Evolutionary conservation across 1,140 invertebrate species (phyloP), one percentile per base, ranked within the genome.

Genomic region (Anastatus disparis): DNA sequence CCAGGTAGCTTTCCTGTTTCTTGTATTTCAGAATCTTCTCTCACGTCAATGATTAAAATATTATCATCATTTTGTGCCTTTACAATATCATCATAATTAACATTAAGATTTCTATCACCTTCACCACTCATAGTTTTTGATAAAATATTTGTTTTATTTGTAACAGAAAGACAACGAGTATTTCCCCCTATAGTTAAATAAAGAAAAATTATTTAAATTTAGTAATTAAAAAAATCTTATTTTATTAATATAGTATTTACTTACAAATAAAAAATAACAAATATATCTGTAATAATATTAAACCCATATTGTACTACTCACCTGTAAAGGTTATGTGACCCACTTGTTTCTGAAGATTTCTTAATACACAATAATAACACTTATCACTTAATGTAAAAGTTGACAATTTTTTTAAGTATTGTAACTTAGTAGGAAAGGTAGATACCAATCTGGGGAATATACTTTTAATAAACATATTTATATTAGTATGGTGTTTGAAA

Each of bases 1-100:
- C 88, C 86, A 40, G 91, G 91, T 59, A 92, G 88, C 79, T 87
- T 86, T 4, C 91, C 91, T 56, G 89, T 91, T 73, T 89, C 87
- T 63, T 87, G 77, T 1, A 93, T 83, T 82, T 93, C 91, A 44
- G 87, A 79, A 2, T 89, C 88, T 75, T 92, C 90, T 24, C 91
- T 86, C 0, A 93, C 91, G 84, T 92, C 91, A 71, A 92, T 89
- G 8, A 92, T 87, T 9, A 86, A 72, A 69, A 80, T 27, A 10
- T 70, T 76, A 6, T 77, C 29, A 53, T 85, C 71, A 56, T 86
- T 80, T 67, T 85, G 82, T 12, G 79, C 80, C 22, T 79, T 35
- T 27, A 83, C 15, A 63, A 88, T 44, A 8, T 84, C 80, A 15
- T 84, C 69, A 59, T 85, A 87, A 73, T 76, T 31, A n/a, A 86